Percentiles rank a stretch among this genome's conserved stretches.
phyloP scores from a whole-genome alignment of 2,888 invertebrate species.

The Pheosia gnoma region DNA sequence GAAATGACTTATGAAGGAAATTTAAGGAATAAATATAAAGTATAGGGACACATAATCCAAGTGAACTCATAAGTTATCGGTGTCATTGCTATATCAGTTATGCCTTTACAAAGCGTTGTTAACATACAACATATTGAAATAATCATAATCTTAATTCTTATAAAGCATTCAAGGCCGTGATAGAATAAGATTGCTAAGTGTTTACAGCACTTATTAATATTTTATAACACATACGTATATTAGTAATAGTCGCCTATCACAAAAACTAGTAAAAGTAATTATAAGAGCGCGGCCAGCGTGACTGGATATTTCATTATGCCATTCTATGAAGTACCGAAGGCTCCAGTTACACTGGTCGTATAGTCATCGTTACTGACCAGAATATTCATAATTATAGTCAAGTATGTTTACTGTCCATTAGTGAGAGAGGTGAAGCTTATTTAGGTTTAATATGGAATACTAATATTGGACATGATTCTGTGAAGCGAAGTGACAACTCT shows the following conservation, averaged over 20 bases:
- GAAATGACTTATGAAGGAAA: slow-evolving; percentile 19
- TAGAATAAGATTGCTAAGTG: slow-evolving; percentile 69
- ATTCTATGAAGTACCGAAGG: slow-evolving; percentile 19
- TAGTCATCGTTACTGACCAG: slow-evolving; percentile 48
- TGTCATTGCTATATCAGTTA: slow-evolving; percentile 32
- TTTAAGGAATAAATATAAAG: slow-evolving; percentile 15
- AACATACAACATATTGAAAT: slow-evolving; percentile 37
- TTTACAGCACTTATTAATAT: slow-evolving; percentile 64
- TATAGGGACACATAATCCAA: slow-evolving; percentile 9
- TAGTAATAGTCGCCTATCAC: slow-evolving; percentile 55
- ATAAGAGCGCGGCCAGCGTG: slow-evolving; percentile 41
- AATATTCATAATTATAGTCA: slow-evolving; percentile 49
- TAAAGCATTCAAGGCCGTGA: slow-evolving; percentile 74
- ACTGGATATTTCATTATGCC: slow-evolving; percentile 28
- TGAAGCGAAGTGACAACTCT: neutral
- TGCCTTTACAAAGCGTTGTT: slow-evolving; percentile 45
- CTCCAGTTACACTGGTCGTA: slow-evolving; percentile 38
- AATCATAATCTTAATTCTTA: slow-evolving; percentile 48
- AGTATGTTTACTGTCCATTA: slow-evolving; percentile 61
- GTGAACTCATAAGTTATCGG: slow-evolving; percentile 15
- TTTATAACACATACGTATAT: slow-evolving; percentile 59
- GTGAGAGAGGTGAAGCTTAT: slow-evolving; percentile 44
- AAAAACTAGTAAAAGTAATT: slow-evolving; percentile 39
- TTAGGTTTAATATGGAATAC: slow-evolving; percentile 32
- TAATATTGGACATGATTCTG: slow-evolving; percentile 26